Percentiles rank a stretch among this genome's conserved stretches.
Conservation (phyloP, 2,888 invertebrate genomes). For the Drosophila imparisetae region DNA sequence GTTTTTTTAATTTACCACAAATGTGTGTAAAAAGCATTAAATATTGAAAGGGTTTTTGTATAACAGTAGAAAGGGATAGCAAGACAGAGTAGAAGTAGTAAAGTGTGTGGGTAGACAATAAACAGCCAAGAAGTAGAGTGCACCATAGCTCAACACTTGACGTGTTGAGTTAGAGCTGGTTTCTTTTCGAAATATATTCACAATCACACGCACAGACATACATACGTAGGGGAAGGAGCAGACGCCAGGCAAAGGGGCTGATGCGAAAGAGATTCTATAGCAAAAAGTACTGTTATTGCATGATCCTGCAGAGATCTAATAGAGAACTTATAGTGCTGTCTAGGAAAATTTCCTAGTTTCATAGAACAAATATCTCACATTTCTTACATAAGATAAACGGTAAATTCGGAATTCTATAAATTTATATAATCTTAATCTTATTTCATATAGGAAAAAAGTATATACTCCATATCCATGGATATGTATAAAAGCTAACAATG, state of each 20-base stretch:
- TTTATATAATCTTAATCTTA: neutral
- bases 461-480: neutral
- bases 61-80: slow-evolving; percentile 43
- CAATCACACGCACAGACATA: slow-evolving; percentile 52
- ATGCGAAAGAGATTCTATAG: neutral
- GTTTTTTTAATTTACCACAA: slow-evolving; percentile 6
- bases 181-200: slow-evolving; percentile 44
- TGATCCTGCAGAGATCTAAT: neutral
- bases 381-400: neutral
- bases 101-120: slow-evolving; percentile 27
- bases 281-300: neutral
- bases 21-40: slow-evolving; percentile 60
- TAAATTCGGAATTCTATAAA: no score
- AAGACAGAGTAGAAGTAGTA: slow-evolving; percentile 28
- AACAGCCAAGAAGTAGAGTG: slow-evolving; percentile 21
- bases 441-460: neutral
- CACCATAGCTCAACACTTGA: slow-evolving; percentile 10
- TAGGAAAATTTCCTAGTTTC: no score
- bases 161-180: neutral
- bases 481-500: neutral
- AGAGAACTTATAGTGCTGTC: neutral
- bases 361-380: neutral
- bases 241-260: slow-evolving; percentile 7
- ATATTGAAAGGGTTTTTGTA: slow-evolving; percentile 47
- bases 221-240: slow-evolving; percentile 12